Base-by-base conservation (phyloP, 1,140 invertebrate species). In the Andricus grossulariae region DNA sequence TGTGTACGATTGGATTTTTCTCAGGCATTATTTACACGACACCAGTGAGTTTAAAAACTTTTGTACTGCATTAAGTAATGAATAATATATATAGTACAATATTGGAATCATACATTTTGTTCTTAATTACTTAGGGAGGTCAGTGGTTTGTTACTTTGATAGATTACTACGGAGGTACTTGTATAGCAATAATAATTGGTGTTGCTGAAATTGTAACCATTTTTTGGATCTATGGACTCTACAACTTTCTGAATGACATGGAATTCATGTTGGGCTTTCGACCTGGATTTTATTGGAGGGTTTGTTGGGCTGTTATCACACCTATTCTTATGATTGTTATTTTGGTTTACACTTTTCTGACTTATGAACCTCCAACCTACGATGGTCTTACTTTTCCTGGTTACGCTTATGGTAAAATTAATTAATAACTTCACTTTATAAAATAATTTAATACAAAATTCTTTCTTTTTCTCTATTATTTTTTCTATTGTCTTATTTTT, bases 131-230 rank as follows among this genome's bases (percentile, higher is more conserved):
- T 90, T 82, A 98, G 97, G 97, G 96, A 73, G 97, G 97, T 5
- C 96, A 96, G 83, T 96, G 95, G 83, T 94, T 98, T 39, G 91
- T 98, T 19, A 95, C 95, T 75, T 87, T 98, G 25, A 94, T 98
- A 49, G 97, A 98, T 86, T 94, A 94, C 82, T 98, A 96, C 88
- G 96, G 95, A 12, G 96, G 95, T 66, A 95, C 95, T 1, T 96
- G 96, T 77, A 94, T 96, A 75, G 94, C 96, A 50, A 93, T 96
- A 57, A 93, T 96, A 71, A 92, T 96, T 49, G 95, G 94, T 39
- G 94, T 95, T 16, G 90, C 94, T 25, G 95, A 97, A 90, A 92
- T 95, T 6, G 88, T 94, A 19, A 94, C 92, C 0, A 90, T 97
- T 19, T 92, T 93, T 18, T 97, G 95, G 95, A 93, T 97, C 75